Conservation (phyloP, 92 coral and sea anemone species). For the Galaxea fascicularis region DNA sequence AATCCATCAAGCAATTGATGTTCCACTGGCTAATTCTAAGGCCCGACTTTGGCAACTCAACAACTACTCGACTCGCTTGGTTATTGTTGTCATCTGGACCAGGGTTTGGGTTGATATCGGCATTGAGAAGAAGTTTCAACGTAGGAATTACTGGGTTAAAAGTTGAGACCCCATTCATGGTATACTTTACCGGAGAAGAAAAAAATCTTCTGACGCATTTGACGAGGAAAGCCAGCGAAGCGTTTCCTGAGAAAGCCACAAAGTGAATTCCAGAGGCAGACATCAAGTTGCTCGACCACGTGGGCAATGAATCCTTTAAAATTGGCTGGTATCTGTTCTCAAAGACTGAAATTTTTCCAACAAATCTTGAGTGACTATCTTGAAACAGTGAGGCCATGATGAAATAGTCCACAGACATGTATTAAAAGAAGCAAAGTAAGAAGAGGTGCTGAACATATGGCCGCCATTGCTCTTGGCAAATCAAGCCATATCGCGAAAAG, state of each 20-base stretch:
- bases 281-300: neutral
- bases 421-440: neutral
- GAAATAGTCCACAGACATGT: neutral
- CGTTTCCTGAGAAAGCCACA: neutral
- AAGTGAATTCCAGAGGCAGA: neutral
- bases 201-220: neutral
- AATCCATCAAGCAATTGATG: neutral
- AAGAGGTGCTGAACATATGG: neutral
- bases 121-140: neutral
- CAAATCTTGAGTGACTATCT: neutral
- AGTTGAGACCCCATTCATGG: neutral
- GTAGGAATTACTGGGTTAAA: neutral
- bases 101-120: conserved; percentile 11
- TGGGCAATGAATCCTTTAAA: neutral
- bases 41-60: conserved; percentile 17
- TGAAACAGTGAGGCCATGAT: neutral
- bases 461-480: neutral
- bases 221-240: neutral
- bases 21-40: neutral
- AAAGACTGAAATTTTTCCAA: neutral
- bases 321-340: neutral
- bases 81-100: conserved; percentile 4
- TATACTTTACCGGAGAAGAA: neutral
- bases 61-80: conserved; percentile 1
- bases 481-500: no score